These are phyloP conservation scores for Anhinga rufa DNA, from an alignment of 2,113 vertebrate species.

Conservation along the genomic window DNA sequence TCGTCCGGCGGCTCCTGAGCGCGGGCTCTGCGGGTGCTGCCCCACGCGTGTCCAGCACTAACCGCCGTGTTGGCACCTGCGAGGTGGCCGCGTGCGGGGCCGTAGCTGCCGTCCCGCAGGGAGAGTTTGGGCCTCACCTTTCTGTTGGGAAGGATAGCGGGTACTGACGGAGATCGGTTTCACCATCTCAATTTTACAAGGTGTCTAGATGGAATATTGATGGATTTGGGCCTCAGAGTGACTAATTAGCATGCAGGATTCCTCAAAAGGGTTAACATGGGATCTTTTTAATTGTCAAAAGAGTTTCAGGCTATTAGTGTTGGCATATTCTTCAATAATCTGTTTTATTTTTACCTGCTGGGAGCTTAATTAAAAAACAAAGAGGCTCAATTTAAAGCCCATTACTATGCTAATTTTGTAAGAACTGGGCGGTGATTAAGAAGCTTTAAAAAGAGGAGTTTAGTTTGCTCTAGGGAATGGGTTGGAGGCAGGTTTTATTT, in stretches of 20 bases:
- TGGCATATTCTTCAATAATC: conserved; percentile 96
- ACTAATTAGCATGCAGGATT: conserved; percentile 46
- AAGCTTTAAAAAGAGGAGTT: conserved; percentile 88
- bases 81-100: background rate
- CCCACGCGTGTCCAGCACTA: accelerated
- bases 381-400: conserved; percentile 99
- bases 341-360: conserved; percentile 99
- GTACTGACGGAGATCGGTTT: background rate
- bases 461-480: conserved; percentile 85
- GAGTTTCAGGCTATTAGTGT: conserved; percentile 90
- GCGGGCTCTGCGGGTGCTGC: background rate
- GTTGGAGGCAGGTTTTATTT: conserved; percentile 87
- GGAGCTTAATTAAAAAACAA: conserved; percentile 99
- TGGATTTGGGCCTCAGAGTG: conserved; percentile 5
- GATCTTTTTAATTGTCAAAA: conserved; percentile 83
- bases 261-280: conserved; percentile 75
- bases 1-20: too few species aligned
- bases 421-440: conserved; percentile 97
- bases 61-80: accelerated
- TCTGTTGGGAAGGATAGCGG: accelerated
- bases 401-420: conserved; percentile 99
- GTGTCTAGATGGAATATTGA: background rate
- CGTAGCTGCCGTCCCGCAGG: accelerated
- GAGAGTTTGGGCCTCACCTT: background rate
- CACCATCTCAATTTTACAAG: background rate